Conservation (phyloP, 2,113 vertebrate species). For the Potamarius usumacintae region DNA sequence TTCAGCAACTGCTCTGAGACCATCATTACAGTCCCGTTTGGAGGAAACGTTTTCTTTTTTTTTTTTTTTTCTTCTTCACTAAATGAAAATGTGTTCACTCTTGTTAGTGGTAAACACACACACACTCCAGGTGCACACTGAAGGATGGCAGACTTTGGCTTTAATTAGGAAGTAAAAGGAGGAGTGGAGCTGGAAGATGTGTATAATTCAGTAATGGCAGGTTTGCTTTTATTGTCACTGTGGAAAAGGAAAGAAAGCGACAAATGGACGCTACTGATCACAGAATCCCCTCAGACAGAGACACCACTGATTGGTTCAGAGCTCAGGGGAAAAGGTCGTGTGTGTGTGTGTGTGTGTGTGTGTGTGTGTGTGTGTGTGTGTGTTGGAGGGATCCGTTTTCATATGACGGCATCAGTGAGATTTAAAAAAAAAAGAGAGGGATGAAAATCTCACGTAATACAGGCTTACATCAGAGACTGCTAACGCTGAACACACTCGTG, state of each 20-base stretch:
- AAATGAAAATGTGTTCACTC: neutral
- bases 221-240: neutral
- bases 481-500: no score
- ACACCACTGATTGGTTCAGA: slow-evolving; percentile 10
- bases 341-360: no score
- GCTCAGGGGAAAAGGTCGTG: neutral
- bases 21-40: neutral
- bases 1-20: neutral
- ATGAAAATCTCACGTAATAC: neutral
- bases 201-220: neutral
- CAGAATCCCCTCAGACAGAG: slow-evolving; percentile 5
- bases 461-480: neutral
- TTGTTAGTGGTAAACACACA: no score
- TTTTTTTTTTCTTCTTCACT: neutral
- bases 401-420: neutral
- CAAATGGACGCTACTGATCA: slow-evolving; percentile 28
- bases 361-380: no score
- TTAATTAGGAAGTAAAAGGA: neutral
- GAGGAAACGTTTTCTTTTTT: neutral
- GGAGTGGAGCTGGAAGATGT: neutral
- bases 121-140: neutral
- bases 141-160: neutral
- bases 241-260: slow-evolving; percentile 26
- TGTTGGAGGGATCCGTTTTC: neutral
- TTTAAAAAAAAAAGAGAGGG: neutral